Percentiles rank a stretch among this genome's conserved stretches.
Evolutionary conservation across 2,888 invertebrate genomes (phyloP).

Genomic region (Ethmia dodecea): DNA sequence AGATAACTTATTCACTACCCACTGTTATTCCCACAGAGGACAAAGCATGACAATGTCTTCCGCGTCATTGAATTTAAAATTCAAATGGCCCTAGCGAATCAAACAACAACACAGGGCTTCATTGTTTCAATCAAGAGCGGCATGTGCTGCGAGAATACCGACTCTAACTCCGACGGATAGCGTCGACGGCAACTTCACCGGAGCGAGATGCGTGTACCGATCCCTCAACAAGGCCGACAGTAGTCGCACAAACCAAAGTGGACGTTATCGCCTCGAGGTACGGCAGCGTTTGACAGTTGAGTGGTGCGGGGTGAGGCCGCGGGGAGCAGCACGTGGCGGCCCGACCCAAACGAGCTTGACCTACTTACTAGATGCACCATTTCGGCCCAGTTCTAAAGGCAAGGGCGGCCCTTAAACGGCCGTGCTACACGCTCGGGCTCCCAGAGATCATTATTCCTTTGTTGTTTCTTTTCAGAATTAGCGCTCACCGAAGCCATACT

Average conservation of each 20-base stretch:
- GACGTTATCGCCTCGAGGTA: constrained; percentile 28
- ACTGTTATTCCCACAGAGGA: too few species aligned
- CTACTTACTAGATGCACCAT: constrained; percentile 71
- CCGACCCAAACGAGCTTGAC: constrained; percentile 68
- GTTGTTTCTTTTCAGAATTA: too few species aligned
- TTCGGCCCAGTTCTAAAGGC: constrained; percentile 61
- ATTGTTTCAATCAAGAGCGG: constrained; percentile 31
- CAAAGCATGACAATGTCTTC: too few species aligned
- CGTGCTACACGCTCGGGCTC: constrained; percentile 16
- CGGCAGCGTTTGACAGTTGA: constrained; percentile 27
- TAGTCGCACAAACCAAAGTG: constrained; percentile 30
- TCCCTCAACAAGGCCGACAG: constrained; percentile 45
- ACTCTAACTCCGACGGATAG: constrained; percentile 32
- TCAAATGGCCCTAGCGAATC: constrained; percentile 29
- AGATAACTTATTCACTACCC: too few species aligned
- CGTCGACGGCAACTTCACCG: constrained; percentile 33
- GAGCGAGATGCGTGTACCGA: constrained; percentile 34
- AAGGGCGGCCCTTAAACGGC: constrained; percentile 51
- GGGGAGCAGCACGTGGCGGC: constrained; percentile 58
- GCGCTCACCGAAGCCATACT: too few species aligned
- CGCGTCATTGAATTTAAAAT: constrained; percentile 32
- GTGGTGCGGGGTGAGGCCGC: constrained; percentile 20
- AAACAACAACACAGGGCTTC: constrained; percentile 29
- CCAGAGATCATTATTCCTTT: too few species aligned
- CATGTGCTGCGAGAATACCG: constrained; percentile 23